Percentiles rank a stretch among this genome's conserved stretches.
Conservation (phyloP, 2,888 invertebrate species). For the Leptinotarsa haldemani region DNA sequence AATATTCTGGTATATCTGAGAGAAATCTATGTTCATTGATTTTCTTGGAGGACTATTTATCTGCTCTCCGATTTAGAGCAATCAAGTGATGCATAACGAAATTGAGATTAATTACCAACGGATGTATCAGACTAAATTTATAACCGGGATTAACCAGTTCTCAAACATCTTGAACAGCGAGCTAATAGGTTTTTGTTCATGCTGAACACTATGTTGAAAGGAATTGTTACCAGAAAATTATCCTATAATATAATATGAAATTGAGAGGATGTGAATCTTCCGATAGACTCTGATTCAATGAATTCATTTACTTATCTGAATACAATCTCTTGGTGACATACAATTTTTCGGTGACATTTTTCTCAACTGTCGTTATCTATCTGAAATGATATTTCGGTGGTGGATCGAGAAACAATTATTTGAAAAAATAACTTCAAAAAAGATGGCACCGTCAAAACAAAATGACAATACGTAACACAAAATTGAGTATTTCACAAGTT, state of each 20-base stretch:
- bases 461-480: too few species aligned
- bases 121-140: not conserved
- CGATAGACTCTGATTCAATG: not conserved
- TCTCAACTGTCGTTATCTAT: not conserved
- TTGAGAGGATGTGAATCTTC: not conserved
- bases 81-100: not conserved
- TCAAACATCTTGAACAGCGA: constrained; percentile 1
- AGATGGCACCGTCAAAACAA: too few species aligned
- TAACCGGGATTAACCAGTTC: constrained; percentile 3
- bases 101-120: constrained; percentile 10
- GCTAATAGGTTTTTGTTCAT: not conserved
- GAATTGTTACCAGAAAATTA: not conserved
- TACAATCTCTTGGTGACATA: too few species aligned
- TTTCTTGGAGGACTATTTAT: not conserved
- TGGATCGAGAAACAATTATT: too few species aligned
- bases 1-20: not conserved
- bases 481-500: too few species aligned
- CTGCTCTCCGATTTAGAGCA: not conserved
- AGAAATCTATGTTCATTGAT: not conserved
- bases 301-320: not conserved
- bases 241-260: not conserved
- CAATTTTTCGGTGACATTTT: not conserved
- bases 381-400: too few species aligned
- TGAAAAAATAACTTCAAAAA: too few species aligned
- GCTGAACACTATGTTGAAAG: not conserved